A percentile compares a stretch with the other conserved stretches of the same genome.
Evolutionary conservation across 1,140 invertebrate genomes (phyloP).

Genomic region (Pachypeltis micranthus): DNA sequence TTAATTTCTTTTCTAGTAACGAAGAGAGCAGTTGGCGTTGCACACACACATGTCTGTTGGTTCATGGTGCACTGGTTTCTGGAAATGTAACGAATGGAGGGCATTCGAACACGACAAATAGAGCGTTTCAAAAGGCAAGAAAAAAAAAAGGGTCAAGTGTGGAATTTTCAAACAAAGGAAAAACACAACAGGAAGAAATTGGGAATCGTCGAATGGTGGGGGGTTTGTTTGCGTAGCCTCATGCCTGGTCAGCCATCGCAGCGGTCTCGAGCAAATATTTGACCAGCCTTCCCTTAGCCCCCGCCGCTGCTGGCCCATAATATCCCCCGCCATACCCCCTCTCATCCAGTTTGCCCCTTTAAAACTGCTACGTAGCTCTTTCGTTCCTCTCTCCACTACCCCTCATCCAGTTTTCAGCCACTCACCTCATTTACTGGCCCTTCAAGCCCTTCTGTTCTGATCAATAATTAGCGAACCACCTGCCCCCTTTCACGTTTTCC

Average conservation of each 20-base stretch:
- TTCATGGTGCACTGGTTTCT: no score
- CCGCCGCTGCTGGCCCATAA: no score
- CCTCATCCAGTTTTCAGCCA: no score
- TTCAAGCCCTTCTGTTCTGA: neutral
- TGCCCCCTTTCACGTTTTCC: no score
- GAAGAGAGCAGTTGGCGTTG: no score
- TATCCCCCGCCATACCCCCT: no score
- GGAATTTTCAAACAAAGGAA: neutral
- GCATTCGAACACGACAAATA: no score
- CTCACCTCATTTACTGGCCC: neutral
- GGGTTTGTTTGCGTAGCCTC: neutral
- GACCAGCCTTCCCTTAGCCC: neutral
- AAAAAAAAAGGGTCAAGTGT: neutral
- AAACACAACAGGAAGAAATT: neutral
- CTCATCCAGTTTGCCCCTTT: no score
- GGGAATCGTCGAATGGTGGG: neutral
- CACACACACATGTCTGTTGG: no score
- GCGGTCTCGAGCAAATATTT: neutral
- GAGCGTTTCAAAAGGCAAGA: no score
- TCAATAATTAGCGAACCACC: neutral
- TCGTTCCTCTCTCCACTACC: neutral
- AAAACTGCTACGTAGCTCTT: neutral
- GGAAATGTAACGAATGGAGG: no score
- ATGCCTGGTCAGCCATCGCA: constrained; percentile 2
- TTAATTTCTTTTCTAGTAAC: no score